Base-by-base conservation (phyloP, 2,113 vertebrate genomes). In the Brachyistius frenatus region DNA sequence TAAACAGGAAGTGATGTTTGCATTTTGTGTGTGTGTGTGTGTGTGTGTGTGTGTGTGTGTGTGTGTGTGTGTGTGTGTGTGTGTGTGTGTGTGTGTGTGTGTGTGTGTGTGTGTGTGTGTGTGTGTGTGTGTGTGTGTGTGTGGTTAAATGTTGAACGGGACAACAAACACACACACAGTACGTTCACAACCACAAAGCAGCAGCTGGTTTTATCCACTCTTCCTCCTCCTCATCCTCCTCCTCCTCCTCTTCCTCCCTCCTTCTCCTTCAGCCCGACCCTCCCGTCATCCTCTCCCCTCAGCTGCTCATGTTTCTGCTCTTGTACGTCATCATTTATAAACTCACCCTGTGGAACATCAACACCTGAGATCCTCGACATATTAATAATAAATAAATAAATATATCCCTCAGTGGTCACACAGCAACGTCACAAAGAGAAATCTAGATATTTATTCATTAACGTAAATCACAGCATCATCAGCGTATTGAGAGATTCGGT, bases 241-340 rank as follows among this genome's bases (percentile, higher is more conserved):
- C 31, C 54, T n/a, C 14, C 47, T 39, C 30, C 47, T 69, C 62
- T 32, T 35, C 57, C 57, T 37, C 49, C 71, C 36, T 58, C 30
- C 78, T 9, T 79, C 56, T 63, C 66, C 50, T 68, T 81, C 81
- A 93, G 91, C 77, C 78, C 36, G 69, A 86, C 85, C 1, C 86
- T 2, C 86, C 89, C 1, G 36, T 47, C 64, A 5, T 89, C 84
- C 66, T 90, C 81, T 88, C 90, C 61, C 89, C 89, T 54, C 89
- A 88, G 15, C 68, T 93, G 2, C 61, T 93, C 55, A 70, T 92
- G 72, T 72, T 75, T 70, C 87, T 93, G 33, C 60, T 93, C 0
- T 0, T 92, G 65, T 92, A 91, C 15, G 86, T 93, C 23, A 31
- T 92, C 61, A 47, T 93, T 68, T 93, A 88, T 75, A 91, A 89